Evolutionary conservation across 53 echinoderm and acorn worm species (phyloP).

Genomic region (Arbacia lixula): DNA sequence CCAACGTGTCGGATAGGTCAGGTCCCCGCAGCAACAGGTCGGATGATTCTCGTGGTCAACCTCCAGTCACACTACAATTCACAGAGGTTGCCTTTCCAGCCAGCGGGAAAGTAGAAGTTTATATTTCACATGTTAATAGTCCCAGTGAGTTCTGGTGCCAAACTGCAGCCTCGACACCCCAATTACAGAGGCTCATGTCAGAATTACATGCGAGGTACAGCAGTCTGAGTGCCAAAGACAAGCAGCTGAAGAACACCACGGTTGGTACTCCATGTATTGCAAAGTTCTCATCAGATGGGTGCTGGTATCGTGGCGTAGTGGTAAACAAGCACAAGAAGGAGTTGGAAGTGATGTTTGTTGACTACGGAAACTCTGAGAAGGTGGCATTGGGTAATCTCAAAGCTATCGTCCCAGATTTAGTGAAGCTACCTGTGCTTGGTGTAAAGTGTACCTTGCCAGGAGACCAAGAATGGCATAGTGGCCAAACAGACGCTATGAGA

Average conservation of each 20-base stretch:
- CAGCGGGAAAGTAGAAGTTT: slow-evolving; percentile 55
- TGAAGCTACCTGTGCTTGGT: slow-evolving; percentile 79
- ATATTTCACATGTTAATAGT: slow-evolving; percentile 80
- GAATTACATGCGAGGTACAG: slow-evolving; percentile 60
- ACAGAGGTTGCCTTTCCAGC: slow-evolving; percentile 25
- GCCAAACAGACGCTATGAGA: slow-evolving; percentile 59
- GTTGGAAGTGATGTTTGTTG: slow-evolving; percentile 88
- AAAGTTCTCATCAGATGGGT: slow-evolving; percentile 79
- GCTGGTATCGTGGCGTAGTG: slow-evolving; percentile 93
- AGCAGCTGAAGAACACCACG: slow-evolving; percentile 55
- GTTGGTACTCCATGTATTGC: slow-evolving; percentile 87
- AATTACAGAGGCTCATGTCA: slow-evolving; percentile 80
- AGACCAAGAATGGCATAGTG: slow-evolving; percentile 58
- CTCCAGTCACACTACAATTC: slow-evolving; percentile 33
- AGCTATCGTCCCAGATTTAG: slow-evolving; percentile 70
- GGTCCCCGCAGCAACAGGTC: slow-evolving; percentile 22
- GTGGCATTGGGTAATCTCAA: slow-evolving; percentile 66
- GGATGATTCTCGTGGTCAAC: slow-evolving; percentile 13
- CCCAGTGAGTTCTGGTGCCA: slow-evolving; percentile 93
- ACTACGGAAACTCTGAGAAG: slow-evolving; percentile 89
- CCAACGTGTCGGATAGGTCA: slow-evolving; percentile 34
- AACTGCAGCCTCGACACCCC: slow-evolving; percentile 68
- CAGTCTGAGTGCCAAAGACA: slow-evolving; percentile 28
- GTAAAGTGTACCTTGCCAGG: slow-evolving; percentile 82
- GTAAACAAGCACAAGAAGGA: slow-evolving; percentile 65